phyloP scores from a whole-genome alignment of 1,140 invertebrate genomes.

The Calliopsis andreniformis region DNA sequence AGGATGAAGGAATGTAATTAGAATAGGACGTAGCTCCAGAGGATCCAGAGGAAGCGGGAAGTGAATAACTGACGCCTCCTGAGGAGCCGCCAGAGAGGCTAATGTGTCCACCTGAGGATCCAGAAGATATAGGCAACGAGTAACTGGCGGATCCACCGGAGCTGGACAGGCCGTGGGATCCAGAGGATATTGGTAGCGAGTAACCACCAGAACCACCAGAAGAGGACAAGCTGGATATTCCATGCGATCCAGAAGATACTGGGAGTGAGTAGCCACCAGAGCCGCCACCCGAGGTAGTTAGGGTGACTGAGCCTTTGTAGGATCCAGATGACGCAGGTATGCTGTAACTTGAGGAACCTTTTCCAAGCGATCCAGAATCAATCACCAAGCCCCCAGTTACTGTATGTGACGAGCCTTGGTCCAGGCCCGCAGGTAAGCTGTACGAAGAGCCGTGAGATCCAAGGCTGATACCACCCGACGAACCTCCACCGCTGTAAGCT shows the following conservation, averaged over 20 bases:
- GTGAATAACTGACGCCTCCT: constrained; percentile 68
- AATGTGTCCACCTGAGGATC: constrained; percentile 54
- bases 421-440: constrained; percentile 14
- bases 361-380: constrained; percentile 54
- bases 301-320: constrained; percentile 50
- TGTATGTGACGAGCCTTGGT: constrained; percentile 65
- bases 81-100: constrained; percentile 67
- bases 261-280: constrained; percentile 35
- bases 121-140: constrained; percentile 34
- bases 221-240: constrained; percentile 35
- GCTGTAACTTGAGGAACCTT: constrained; percentile 46
- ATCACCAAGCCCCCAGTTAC: constrained; percentile 69
- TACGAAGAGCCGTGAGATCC: constrained; percentile 50
- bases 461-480: constrained; percentile 48
- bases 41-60: constrained; percentile 66
- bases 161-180: constrained; percentile 23
- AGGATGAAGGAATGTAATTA: constrained; percentile 68
- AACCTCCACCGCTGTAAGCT: constrained; percentile 48
- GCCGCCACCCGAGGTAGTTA: constrained; percentile 5
- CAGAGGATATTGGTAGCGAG: constrained; percentile 34
- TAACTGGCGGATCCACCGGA: constrained; percentile 45
- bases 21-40: constrained; percentile 51
- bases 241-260: constrained; percentile 48
- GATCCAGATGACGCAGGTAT: constrained; percentile 55
- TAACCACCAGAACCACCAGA: constrained; percentile 43